Percentiles rank a stretch among this genome's conserved stretches.
phyloP scores from a whole-genome alignment of 2,113 vertebrate genomes.

The Melanocharis versteri region DNA sequence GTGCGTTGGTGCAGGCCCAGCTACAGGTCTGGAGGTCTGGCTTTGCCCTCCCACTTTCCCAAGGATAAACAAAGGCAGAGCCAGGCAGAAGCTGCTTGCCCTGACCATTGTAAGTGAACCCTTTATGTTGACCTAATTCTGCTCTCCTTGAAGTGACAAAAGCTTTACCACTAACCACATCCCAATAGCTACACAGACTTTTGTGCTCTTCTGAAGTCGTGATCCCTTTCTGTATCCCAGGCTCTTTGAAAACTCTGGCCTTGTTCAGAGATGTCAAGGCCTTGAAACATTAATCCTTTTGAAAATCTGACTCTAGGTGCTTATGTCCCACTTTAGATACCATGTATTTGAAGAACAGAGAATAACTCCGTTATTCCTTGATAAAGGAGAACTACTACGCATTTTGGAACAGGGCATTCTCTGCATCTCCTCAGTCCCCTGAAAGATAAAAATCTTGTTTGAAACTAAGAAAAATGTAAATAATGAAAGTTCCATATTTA shows the following conservation, averaged over 20 bases:
- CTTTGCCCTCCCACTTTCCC: background rate
- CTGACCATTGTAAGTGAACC: background rate
- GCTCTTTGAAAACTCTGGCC: background rate
- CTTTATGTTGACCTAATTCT: constrained; percentile 10
- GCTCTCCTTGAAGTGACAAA: background rate
- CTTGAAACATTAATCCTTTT: background rate
- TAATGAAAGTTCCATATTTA: background rate
- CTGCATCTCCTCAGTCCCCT: background rate
- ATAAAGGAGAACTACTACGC: background rate
- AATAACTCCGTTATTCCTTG: background rate
- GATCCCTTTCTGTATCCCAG: background rate
- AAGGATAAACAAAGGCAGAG: background rate
- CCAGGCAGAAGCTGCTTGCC: background rate
- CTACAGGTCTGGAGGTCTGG: accelerated
- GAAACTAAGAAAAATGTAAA: background rate
- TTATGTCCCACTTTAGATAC: background rate
- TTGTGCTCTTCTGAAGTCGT: background rate
- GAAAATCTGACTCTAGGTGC: background rate
- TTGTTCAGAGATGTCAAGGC: background rate
- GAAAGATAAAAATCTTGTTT: background rate
- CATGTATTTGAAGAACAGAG: background rate
- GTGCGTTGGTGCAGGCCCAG: background rate
- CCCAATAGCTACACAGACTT: background rate
- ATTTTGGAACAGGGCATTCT: background rate
- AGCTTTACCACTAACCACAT: background rate